Percentiles rank a stretch among this genome's conserved stretches.
These are phyloP conservation scores for Eremobia ochroleuca DNA, from an alignment of 2,888 invertebrate species.

Conservation along the genomic window DNA sequence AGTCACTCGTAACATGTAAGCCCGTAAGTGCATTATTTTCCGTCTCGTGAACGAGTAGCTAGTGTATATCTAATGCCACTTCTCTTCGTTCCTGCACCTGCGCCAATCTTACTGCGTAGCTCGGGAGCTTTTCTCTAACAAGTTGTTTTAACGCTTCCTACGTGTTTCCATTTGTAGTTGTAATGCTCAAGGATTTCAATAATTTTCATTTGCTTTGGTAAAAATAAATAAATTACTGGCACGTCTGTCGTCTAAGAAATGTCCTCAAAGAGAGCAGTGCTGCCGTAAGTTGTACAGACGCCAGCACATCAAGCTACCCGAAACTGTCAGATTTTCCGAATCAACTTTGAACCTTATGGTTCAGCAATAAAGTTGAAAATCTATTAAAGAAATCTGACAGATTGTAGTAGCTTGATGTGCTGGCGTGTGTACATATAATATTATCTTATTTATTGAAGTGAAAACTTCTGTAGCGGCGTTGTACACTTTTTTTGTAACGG, in stretches of 20 bases:
- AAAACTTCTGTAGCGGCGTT: too few species aligned
- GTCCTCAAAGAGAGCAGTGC: not conserved
- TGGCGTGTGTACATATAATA: too few species aligned
- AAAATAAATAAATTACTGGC: not conserved
- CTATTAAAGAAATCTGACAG: too few species aligned
- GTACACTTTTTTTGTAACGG: too few species aligned
- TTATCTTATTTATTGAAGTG: too few species aligned
- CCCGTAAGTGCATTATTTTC: slow-evolving; percentile 54
- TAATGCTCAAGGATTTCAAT: slow-evolving; percentile 1
- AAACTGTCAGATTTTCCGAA: too few species aligned
- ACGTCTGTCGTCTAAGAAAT: not conserved
- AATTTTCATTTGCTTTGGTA: not conserved
- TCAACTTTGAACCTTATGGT: too few species aligned
- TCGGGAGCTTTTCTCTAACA: slow-evolving; percentile 39
- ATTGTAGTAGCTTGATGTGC: too few species aligned
- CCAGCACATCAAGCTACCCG: too few species aligned
- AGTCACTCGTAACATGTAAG: slow-evolving; percentile 39
- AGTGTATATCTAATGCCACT: slow-evolving; percentile 52
- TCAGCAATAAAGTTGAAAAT: too few species aligned
- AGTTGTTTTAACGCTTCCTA: slow-evolving; percentile 15
- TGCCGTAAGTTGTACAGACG: not conserved
- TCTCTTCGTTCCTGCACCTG: slow-evolving; percentile 53
- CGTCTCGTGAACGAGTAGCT: slow-evolving; percentile 30
- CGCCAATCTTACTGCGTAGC: slow-evolving; percentile 26
- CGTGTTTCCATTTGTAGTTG: slow-evolving; percentile 27